Evolutionary conservation across 1,140 invertebrate species (phyloP), one percentile per base, ranked within the genome.

Genomic region (Drosophila ironensis): DNA sequence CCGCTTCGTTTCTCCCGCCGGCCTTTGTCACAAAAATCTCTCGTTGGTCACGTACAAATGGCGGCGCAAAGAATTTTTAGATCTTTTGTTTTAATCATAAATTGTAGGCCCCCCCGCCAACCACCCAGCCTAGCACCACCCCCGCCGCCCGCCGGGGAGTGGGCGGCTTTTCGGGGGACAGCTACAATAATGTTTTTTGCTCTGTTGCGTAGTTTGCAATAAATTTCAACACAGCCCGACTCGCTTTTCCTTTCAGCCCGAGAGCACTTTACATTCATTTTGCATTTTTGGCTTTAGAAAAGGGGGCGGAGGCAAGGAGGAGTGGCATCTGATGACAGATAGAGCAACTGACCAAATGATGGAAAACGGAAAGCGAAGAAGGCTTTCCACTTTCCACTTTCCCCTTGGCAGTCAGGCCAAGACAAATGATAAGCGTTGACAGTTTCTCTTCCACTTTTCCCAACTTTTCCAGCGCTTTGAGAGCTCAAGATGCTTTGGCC

Each of bases 61-160:
- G 40, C 42, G 41, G 37, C 38, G 30, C 50, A 25, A 28, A 24
- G 37, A 57, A 46, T 81, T 76, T 84, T 57, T 48, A 57, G 68
- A 69, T 77, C 68, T 73, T 73, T 82, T 84, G 78, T 84, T 68
- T 84, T 51, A 77, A 77, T 64, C 78, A 82, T 84, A 82, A 84
- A 82, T 82, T 76, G 68, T 24, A 37, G 54, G 45, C 30, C 44
- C 47, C 24, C n/a, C n/a, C n/a, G n/a, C n/a, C n/a, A n/a, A n/a
- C 30, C 44, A 52, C 24, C n/a, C n/a, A n/a, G n/a, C n/a, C n/a
- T n/a, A n/a, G n/a, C n/a, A n/a, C n/a, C n/a, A n/a, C n/a, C n/a
- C n/a, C n/a, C n/a, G n/a, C n/a, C n/a, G n/a, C n/a, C n/a, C 44
- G 47, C 24, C n/a, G 33, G 14, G 30, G 12, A 14, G 12, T 8